A percentile compares a stretch with the other conserved stretches of the same genome.
Conservation (phyloP, 2,113 vertebrate genomes). For the Planiliza haematocheilus region DNA sequence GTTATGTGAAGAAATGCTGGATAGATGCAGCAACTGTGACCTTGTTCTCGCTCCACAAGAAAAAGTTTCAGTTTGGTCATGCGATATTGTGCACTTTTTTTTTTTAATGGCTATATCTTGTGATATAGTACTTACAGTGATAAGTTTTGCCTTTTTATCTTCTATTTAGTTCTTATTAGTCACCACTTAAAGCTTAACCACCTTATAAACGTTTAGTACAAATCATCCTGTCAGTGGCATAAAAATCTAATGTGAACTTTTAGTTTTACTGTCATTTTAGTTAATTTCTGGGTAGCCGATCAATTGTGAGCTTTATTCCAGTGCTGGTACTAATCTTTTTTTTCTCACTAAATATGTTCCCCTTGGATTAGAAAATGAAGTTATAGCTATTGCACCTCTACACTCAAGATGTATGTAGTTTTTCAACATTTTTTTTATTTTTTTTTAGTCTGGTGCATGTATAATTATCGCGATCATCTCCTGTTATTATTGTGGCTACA, state of each 20-base stretch:
- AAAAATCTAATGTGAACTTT: conserved; percentile 55
- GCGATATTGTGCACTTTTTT: conserved; percentile 59
- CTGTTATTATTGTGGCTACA: conserved; percentile 45
- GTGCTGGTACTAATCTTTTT: conserved; percentile 60
- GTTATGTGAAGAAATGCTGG: conserved; percentile 7
- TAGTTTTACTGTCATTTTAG: conserved; percentile 43
- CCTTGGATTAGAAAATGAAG: conserved; percentile 31
- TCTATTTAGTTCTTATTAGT: conserved; percentile 34
- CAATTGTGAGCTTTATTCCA: conserved; percentile 25
- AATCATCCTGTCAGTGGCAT: conserved; percentile 23
- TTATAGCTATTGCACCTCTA: conserved; percentile 34
- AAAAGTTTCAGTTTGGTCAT: conserved; percentile 41
- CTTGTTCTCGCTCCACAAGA: conserved; percentile 33
- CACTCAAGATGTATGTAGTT: conserved; percentile 52
- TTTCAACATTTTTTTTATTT: conserved; percentile 24
- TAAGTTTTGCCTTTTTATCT: conserved; percentile 9
- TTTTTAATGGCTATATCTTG: neutral
- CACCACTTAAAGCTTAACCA: conserved; percentile 25
- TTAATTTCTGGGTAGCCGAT: conserved; percentile 57
- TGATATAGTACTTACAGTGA: conserved; percentile 31
- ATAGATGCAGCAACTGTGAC: conserved; percentile 2
- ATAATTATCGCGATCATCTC: conserved; percentile 9
- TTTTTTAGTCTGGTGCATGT: conserved; percentile 23
- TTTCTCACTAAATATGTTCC: conserved; percentile 9
- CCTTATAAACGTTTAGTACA: conserved; percentile 19